Evolutionary conservation across 30 jellyfish, hydroid and myxozoan genomes (phyloP).

Genomic region (Sanderia malayensis): DNA sequence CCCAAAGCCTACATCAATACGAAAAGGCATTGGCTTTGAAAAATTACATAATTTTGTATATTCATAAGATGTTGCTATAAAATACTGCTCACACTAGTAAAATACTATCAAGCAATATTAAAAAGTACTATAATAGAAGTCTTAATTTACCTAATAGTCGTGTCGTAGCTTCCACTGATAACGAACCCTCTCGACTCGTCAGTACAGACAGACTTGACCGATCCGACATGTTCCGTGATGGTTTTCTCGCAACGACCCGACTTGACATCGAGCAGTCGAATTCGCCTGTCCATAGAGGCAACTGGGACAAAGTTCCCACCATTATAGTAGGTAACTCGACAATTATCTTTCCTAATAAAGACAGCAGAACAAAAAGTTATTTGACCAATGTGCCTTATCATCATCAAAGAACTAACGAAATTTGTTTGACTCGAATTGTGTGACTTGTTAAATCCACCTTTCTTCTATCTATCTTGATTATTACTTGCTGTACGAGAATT

Average conservation of each 20-base stretch:
- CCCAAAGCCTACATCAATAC: slow-evolving; percentile 61
- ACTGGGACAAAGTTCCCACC: slow-evolving; percentile 70
- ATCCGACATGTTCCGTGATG: slow-evolving; percentile 80
- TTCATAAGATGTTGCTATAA: no score
- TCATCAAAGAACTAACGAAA: background rate
- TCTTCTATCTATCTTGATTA: no score
- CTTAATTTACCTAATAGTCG: slow-evolving; percentile 76
- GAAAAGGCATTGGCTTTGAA: background rate
- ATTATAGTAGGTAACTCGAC: slow-evolving; percentile 60
- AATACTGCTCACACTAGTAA: no score
- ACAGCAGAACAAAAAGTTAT: background rate
- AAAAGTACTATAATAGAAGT: background rate
- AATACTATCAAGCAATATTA: no score
- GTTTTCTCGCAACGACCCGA: slow-evolving; percentile 65
- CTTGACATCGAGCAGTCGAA: slow-evolving; percentile 56
- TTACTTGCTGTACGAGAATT: no score
- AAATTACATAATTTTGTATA: background rate
- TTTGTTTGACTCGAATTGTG: no score
- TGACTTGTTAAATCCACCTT: no score
- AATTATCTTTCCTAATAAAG: slow-evolving; percentile 64
- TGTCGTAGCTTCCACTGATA: slow-evolving; percentile 92
- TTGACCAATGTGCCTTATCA: background rate
- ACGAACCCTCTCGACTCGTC: slow-evolving; percentile 55
- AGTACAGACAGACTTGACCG: slow-evolving; percentile 67
- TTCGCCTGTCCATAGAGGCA: slow-evolving; percentile 83